These are phyloP conservation scores for Cryptus viduatorius DNA, from an alignment of 2,888 invertebrate species.

Conservation along the genomic window DNA sequence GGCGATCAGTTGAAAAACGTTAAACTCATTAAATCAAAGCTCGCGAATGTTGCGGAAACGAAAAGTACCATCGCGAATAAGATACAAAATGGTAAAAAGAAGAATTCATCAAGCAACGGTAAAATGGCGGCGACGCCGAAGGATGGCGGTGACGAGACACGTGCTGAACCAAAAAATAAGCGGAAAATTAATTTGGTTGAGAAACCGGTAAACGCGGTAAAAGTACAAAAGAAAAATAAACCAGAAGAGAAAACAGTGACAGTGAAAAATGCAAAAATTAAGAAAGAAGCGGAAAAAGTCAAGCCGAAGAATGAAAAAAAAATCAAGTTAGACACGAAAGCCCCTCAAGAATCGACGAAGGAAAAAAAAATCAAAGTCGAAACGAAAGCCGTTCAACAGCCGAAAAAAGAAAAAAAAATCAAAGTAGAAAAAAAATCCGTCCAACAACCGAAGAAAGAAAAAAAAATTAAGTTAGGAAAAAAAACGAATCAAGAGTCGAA, in stretches of 20 bases:
- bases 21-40: background rate
- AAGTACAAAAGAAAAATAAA: background rate
- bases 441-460: conserved; percentile 36
- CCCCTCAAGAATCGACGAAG: background rate
- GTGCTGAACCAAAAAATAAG: conserved; percentile 36
- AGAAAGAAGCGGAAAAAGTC: too few species aligned
- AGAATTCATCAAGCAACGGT: conserved; percentile 25
- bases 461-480: background rate
- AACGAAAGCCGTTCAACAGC: background rate
- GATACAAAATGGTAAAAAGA: conserved; percentile 14
- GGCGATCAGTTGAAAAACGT: background rate
- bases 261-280: too few species aligned
- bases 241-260: too few species aligned
- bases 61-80: conserved; percentile 1
- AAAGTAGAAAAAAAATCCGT: conserved; percentile 48
- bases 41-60: background rate
- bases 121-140: conserved; percentile 45
- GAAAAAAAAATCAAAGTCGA: conserved; percentile 15
- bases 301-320: conserved; percentile 14
- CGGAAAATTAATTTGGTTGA: conserved; percentile 4
- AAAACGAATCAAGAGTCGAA: conserved; percentile 35
- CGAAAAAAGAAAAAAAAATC: conserved; percentile 46
- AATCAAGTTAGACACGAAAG: background rate
- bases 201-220: background rate
- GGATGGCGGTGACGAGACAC: conserved; percentile 34